These are phyloP conservation scores for Lutjanus erythropterus DNA, from an alignment of 2,113 vertebrate species.

Conservation along the genomic window DNA sequence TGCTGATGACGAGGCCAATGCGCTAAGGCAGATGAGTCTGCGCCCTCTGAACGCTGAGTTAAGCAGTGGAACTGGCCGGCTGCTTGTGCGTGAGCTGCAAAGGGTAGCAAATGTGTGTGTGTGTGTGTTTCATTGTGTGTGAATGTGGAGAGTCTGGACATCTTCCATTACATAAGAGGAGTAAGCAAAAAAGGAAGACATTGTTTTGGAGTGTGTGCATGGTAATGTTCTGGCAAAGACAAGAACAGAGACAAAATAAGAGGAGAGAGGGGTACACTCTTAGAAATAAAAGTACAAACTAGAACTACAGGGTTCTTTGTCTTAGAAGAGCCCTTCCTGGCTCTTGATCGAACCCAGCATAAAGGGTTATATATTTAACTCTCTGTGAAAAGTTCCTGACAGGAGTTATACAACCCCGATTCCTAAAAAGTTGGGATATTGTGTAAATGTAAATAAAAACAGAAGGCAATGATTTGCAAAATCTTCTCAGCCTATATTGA, in stretches of 20 bases:
- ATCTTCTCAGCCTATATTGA: too few species aligned
- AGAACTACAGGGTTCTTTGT: too few species aligned
- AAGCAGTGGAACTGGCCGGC: slow-evolving; percentile 27
- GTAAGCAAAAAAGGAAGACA: neutral
- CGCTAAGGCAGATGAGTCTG: slow-evolving; percentile 54
- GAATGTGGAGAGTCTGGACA: neutral
- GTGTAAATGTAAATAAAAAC: too few species aligned
- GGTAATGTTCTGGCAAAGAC: neutral
- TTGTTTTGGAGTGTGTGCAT: neutral
- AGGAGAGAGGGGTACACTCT: neutral
- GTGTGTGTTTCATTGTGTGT: slow-evolving; percentile 11
- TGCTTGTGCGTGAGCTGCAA: slow-evolving; percentile 40
- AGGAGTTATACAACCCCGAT: too few species aligned
- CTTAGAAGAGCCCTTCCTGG: too few species aligned
- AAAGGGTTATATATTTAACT: too few species aligned
- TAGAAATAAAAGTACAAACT: too few species aligned
- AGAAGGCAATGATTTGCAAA: too few species aligned
- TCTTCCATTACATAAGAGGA: slow-evolving; percentile 12
- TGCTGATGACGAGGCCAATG: slow-evolving; percentile 58
- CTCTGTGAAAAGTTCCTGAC: too few species aligned
- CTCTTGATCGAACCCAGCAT: too few species aligned
- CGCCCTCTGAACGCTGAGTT: slow-evolving; percentile 43
- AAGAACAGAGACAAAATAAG: slow-evolving; percentile 13
- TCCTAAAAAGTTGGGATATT: too few species aligned
- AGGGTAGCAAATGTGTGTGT: neutral